phyloP scores from a whole-genome alignment of 2,113 vertebrate species.

The Ardeotis arabs region DNA sequence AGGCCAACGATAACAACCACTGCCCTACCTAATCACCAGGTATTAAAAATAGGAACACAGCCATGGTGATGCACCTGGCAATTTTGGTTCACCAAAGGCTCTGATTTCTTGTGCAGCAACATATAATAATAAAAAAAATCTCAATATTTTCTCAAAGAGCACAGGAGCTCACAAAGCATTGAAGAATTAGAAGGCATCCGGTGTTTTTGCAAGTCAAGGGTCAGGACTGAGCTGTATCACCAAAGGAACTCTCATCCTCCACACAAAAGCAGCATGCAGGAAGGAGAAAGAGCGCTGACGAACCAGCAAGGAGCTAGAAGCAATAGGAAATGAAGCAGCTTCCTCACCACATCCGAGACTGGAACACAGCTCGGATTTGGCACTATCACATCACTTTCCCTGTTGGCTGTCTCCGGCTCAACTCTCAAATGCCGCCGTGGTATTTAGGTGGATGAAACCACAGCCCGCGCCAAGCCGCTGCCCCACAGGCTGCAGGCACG shows the following conservation, averaged over 20 bases:
- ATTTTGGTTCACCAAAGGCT: neutral
- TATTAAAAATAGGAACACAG: neutral
- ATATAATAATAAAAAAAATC: neutral
- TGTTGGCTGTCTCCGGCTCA: neutral
- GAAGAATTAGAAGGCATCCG: neutral
- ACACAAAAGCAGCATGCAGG: neutral
- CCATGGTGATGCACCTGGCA: neutral
- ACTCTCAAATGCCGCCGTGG: neutral
- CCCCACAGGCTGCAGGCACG: neutral
- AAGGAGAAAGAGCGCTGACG: neutral
- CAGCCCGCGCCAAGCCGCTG: neutral
- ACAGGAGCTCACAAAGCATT: accelerated
- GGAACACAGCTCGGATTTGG: neutral
- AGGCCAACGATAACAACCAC: neutral
- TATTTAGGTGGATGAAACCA: neutral
- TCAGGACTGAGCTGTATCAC: neutral
- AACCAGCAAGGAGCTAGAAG: neutral
- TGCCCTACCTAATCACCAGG: neutral
- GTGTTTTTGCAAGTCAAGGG: neutral
- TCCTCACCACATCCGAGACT: neutral
- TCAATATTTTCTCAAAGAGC: neutral
- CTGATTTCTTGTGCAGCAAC: neutral
- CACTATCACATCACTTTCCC: neutral
- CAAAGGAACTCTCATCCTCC: neutral
- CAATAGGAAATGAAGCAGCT: neutral